Evolutionary conservation across 2,113 vertebrate genomes (phyloP).

Genomic region (Calyptommatus sinebrachiatus): DNA sequence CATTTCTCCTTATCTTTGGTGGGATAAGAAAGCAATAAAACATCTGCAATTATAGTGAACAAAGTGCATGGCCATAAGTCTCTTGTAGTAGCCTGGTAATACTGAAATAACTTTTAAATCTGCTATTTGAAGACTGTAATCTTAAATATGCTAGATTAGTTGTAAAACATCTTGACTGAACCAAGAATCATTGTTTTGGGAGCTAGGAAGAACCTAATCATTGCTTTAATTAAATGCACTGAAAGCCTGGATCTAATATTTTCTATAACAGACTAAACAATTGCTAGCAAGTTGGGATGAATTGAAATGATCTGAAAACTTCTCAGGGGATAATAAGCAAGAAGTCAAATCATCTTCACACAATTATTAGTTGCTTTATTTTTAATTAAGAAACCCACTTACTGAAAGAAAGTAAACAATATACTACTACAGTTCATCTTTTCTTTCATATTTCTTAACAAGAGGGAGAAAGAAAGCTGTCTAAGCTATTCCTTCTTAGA

Average conservation of each 20-base stretch:
- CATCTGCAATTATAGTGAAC: background rate
- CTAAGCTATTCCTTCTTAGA: conserved; percentile 1
- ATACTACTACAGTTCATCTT: background rate
- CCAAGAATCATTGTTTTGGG: conserved; percentile 7
- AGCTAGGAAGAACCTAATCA: conserved; percentile 6
- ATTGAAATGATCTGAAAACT: conserved; percentile 32
- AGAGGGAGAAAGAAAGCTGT: conserved; percentile 4
- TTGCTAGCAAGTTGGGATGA: conserved; percentile 19
- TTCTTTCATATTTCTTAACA: conserved; percentile 23
- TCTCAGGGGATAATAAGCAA: conserved; percentile 22
- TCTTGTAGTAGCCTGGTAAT: background rate
- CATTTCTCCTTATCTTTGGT: background rate
- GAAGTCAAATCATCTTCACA: conserved; percentile 26
- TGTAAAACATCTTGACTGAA: conserved; percentile 19
- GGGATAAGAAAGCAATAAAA: background rate
- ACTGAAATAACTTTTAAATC: background rate
- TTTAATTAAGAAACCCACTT: conserved; percentile 24
- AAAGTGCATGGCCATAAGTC: background rate
- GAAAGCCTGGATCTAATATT: conserved; percentile 8
- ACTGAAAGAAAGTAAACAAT: conserved; percentile 12
- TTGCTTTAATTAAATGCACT: conserved; percentile 1
- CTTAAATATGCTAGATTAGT: background rate
- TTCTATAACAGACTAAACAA: conserved; percentile 16
- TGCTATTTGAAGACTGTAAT: background rate
- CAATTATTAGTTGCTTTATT: conserved; percentile 30